Evolutionary conservation across 2,888 invertebrate species (phyloP).

Genomic region (Catonia carolina): DNA sequence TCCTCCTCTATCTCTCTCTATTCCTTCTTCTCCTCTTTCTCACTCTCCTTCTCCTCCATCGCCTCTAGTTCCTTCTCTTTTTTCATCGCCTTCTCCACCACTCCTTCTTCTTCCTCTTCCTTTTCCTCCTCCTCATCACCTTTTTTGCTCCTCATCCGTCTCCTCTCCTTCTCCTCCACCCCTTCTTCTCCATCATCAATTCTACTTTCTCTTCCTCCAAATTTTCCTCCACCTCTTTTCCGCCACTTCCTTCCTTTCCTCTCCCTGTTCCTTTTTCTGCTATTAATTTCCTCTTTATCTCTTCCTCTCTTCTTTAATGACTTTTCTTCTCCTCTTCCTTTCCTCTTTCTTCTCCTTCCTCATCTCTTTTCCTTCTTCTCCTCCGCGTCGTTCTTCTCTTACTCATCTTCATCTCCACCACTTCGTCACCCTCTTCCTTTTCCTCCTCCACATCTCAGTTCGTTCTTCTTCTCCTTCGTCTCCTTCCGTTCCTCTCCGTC

Average conservation of each 20-base stretch:
- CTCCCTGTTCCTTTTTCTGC: background rate
- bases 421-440: background rate
- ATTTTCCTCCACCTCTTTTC: background rate
- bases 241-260: background rate
- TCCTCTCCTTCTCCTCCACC: background rate
- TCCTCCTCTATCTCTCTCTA: background rate
- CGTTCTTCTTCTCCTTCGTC: background rate
- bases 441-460: background rate
- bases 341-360: background rate
- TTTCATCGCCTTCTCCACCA: background rate
- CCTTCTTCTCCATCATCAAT: background rate
- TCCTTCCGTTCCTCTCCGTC: background rate
- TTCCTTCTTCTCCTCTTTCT: background rate
- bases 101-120: background rate
- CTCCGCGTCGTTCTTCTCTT: background rate
- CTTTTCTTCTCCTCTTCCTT: background rate
- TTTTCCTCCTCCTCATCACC: background rate
- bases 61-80: background rate
- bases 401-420: background rate
- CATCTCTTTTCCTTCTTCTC: background rate
- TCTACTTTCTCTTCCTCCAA: background rate
- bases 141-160: background rate
- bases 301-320: background rate
- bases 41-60: background rate
- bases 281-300: background rate